Conservation (phyloP, 2,797 vertebrate genomes). For the Coendou prehensilis region DNA sequence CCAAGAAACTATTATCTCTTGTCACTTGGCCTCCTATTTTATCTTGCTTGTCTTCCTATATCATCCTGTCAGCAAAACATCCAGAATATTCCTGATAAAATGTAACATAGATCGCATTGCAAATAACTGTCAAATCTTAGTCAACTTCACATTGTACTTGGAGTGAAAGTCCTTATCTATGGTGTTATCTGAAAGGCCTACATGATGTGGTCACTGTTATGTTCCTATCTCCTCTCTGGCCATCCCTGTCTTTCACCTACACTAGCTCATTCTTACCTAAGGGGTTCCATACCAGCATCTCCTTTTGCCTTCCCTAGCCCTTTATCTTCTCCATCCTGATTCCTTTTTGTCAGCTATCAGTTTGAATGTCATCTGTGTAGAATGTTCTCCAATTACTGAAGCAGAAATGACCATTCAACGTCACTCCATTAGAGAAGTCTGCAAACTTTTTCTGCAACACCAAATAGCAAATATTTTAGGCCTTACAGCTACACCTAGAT, state of each 20-base stretch:
- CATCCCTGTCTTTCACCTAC: background rate
- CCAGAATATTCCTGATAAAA: background rate
- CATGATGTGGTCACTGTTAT: background rate
- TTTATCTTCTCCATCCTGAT: background rate
- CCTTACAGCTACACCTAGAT: background rate
- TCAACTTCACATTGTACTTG: background rate
- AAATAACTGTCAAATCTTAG: background rate
- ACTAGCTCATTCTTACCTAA: background rate
- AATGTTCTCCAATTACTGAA: background rate
- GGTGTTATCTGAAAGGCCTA: background rate
- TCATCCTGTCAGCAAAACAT: background rate
- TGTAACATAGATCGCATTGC: background rate
- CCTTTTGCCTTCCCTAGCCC: background rate
- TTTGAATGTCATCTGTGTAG: background rate
- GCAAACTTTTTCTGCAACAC: background rate
- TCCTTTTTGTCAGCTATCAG: background rate
- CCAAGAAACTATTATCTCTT: background rate
- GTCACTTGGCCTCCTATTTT: background rate
- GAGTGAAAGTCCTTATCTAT: background rate
- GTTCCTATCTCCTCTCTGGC: background rate
- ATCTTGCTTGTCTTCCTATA: background rate
- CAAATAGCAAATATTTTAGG: constrained; percentile 10
- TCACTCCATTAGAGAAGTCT: background rate
- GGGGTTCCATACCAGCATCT: background rate
- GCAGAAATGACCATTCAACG: background rate